Evolutionary conservation across 2,113 vertebrate genomes (phyloP).

Genomic region (Lamprologus tigripictilis): DNA sequence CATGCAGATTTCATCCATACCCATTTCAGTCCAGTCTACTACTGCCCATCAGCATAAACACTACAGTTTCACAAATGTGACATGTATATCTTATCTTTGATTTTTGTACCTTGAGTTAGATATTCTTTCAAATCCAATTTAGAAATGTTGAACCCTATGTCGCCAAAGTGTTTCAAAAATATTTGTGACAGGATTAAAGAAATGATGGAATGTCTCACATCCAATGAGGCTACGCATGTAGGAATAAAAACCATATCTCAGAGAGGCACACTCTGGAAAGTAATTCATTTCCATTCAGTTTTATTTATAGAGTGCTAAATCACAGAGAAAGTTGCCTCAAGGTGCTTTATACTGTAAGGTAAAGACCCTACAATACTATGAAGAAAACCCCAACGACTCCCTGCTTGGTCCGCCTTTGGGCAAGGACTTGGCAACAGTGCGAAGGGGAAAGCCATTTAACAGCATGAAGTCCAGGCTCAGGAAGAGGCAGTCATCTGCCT

Average conservation of each 20-base stretch:
- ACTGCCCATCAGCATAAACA: background rate
- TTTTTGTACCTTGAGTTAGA: accelerated
- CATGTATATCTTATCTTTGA: background rate
- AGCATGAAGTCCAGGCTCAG: background rate
- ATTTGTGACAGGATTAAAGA: background rate
- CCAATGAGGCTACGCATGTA: background rate
- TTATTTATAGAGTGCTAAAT: background rate
- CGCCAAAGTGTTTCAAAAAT: background rate
- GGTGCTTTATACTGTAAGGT: background rate
- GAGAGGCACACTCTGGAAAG: background rate
- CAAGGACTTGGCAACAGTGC: background rate
- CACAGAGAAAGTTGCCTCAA: background rate
- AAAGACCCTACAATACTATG: background rate
- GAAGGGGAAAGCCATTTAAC: background rate
- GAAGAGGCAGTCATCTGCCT: background rate
- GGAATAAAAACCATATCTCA: background rate
- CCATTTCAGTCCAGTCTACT: background rate
- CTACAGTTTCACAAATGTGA: background rate
- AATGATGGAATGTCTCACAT: background rate
- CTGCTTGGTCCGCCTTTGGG: background rate
- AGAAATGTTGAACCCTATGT: background rate
- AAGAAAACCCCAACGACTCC: background rate
- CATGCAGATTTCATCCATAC: background rate
- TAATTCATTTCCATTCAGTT: background rate
- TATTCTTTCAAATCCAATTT: background rate